phyloP scores from a whole-genome alignment of 2,888 invertebrate species.

The Trypoxylon attenuatum region DNA sequence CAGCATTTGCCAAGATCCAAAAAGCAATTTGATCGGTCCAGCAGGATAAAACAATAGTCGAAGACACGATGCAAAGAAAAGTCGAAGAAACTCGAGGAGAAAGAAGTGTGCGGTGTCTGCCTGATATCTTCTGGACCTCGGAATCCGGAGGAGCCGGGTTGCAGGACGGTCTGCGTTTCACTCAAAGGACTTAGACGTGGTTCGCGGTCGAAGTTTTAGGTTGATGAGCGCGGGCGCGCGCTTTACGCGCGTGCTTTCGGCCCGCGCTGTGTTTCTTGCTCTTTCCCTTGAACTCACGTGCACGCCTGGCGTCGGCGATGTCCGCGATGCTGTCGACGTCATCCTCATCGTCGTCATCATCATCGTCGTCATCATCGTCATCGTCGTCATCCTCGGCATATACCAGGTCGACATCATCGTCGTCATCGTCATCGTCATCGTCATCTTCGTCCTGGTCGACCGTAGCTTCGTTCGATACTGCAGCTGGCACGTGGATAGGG shows the following conservation, averaged over 20 bases:
- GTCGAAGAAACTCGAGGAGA: not conserved
- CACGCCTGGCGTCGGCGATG: constrained; percentile 81
- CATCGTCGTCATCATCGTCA: constrained; percentile 80
- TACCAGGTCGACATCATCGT: constrained; percentile 73
- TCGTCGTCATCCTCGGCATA: constrained; percentile 76
- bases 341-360: constrained; percentile 81
- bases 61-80: not conserved
- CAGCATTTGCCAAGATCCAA: no score
- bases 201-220: constrained; percentile 12
- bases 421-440: constrained; percentile 79
- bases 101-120: not conserved
- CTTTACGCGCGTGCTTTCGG: constrained; percentile 64
- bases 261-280: constrained; percentile 69
- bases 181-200: constrained; percentile 20
- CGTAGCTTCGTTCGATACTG: constrained; percentile 76
- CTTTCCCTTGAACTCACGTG: constrained; percentile 91
- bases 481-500: constrained; percentile 41
- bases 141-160: not conserved
- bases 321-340: constrained; percentile 82
- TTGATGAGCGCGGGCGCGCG: constrained; percentile 23
- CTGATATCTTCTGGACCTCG: no score
- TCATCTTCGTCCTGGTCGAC: constrained; percentile 80
- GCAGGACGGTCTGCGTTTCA: not conserved
- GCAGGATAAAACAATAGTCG: no score
- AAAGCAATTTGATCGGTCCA: no score